Base-by-base conservation (phyloP, 2,113 vertebrate genomes). In the Platichthys flesus region DNA sequence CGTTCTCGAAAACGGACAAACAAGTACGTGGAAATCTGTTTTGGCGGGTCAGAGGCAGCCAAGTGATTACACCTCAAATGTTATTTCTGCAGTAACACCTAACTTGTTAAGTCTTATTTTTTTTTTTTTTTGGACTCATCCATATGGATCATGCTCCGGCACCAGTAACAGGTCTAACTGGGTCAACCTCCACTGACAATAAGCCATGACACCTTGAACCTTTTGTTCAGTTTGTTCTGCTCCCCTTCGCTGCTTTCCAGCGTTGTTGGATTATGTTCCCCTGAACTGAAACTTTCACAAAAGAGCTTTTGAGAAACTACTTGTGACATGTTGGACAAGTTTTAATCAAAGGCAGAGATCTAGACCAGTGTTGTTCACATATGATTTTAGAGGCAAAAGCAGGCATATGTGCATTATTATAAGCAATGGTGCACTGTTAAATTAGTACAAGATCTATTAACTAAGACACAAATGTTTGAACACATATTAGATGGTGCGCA, bases 171-270 rank as follows among this genome's bases (percentile, higher is more conserved):
- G 61, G 47, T 23, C 76, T 37, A 88, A 80, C 20, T 78, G 31
- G 77, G 71, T 80, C 76, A 31, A 7, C 31, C 31, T 31, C 31
- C 83, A 69, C 20, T 26, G 42, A 78, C 67, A 59, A 74, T 70
- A 82, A 69, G 21, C 71, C 1, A 9, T 76, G 74, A 61, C 60
- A 76, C 0, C 16, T 57, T 66, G 42, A 74, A 40, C 26, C 70
- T 72, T 78, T 89, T 87, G 78, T 83, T 82, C 8, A 28, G 59
- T 58, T 51, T 57, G 74, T 26, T 20, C 59, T 61, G 31, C 59
- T 37, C 9, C 45, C 15, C 18, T 8, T 64, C n/a, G 14, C 49
- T 54, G 40, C 70, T 49, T 67, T 12, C 71, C 58, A 12, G 40
- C 57, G 42, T 81, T 15, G 61, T 76, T 58, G 76, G 63, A 56